Conservation (phyloP, 2,113 vertebrate genomes). For the Carlito syrichta region DNA sequence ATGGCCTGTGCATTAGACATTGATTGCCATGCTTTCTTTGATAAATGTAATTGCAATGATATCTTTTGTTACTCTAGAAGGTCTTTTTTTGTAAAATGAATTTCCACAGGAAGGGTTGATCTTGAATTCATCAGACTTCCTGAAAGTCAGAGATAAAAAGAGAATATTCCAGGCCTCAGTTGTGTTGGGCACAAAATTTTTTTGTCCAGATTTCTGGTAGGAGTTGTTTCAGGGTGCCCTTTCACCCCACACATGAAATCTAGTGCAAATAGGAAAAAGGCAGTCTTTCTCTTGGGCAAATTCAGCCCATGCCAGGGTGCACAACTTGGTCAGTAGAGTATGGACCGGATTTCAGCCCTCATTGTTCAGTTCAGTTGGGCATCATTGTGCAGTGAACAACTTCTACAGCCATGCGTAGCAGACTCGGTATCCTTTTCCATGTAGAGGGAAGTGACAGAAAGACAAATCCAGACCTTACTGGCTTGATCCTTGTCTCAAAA, state of each 20-base stretch:
- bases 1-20: slow-evolving; percentile 66
- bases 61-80: slow-evolving; percentile 73
- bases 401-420: background rate
- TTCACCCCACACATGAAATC: background rate
- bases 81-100: slow-evolving; percentile 67
- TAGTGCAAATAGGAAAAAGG: background rate
- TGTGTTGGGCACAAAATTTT: background rate
- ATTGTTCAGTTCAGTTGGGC: background rate
- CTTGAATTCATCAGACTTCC: slow-evolving; percentile 66
- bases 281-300: background rate
- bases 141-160: slow-evolving; percentile 49
- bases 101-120: slow-evolving; percentile 56
- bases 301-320: background rate
- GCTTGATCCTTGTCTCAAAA: background rate
- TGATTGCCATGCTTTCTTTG: slow-evolving; percentile 74
- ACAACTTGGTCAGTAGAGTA: background rate
- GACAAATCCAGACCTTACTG: background rate
- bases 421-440: background rate
- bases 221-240: background rate
- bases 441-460: background rate
- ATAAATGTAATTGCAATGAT: slow-evolving; percentile 74
- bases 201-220: background rate
- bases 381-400: background rate
- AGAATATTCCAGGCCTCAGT: background rate
- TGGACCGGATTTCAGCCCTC: background rate